Conservation (phyloP, 2,888 invertebrate genomes). For the Apodemia duryi region DNA sequence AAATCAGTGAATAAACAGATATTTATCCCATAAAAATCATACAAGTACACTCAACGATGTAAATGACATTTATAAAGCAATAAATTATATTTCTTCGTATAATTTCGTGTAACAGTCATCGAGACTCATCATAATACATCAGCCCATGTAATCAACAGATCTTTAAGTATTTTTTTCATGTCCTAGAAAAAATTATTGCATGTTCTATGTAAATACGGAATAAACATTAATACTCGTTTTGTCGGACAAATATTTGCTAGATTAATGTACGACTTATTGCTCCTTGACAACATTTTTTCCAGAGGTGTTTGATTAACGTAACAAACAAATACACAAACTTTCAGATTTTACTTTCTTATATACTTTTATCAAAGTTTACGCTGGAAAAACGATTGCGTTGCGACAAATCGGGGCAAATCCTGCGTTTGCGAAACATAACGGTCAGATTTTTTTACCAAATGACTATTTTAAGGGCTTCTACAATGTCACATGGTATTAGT, state of each 20-base stretch:
- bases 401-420: too few species aligned
- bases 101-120: conserved; percentile 18
- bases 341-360: too few species aligned
- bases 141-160: conserved; percentile 21
- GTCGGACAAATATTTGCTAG: background rate
- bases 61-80: conserved; percentile 24
- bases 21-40: background rate
- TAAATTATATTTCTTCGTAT: conserved; percentile 26
- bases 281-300: too few species aligned
- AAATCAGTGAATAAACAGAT: background rate
- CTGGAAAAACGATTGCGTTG: too few species aligned
- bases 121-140: conserved; percentile 24
- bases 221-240: background rate
- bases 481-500: too few species aligned
- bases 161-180: conserved; percentile 16
- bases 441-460: too few species aligned
- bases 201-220: conserved; percentile 18
- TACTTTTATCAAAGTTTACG: too few species aligned
- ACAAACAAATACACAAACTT: too few species aligned
- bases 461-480: too few species aligned
- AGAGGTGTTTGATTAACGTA: too few species aligned
- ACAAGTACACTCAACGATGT: background rate
- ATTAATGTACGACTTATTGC: too few species aligned
- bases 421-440: too few species aligned
- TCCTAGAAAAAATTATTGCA: background rate